These are phyloP conservation scores for Danionella dracula DNA, from an alignment of 2,797 vertebrate species.

Conservation along the genomic window DNA sequence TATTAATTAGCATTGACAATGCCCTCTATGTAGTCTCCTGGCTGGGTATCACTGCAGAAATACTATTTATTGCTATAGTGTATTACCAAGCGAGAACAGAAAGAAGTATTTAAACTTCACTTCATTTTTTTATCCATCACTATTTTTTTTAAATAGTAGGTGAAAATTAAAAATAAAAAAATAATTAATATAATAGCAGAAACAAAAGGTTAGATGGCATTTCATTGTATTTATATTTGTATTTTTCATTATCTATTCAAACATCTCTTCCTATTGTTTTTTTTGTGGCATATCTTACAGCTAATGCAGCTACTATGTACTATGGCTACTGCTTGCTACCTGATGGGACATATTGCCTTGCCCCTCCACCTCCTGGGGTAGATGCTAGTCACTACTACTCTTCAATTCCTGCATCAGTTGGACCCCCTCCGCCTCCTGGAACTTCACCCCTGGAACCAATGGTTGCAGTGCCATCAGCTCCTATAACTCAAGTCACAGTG, in stretches of 20 bases:
- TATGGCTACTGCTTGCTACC: constrained; percentile 98
- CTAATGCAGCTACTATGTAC: constrained; percentile 80
- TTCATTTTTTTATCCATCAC: no score
- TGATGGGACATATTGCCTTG: constrained; percentile 90
- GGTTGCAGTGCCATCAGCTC: constrained; percentile 20
- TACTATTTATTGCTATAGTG: constrained; percentile 3
- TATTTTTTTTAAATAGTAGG: no score
- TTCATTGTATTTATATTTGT: no score
- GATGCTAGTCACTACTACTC: constrained; percentile 84
- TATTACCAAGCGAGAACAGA: not conserved
- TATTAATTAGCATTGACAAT: constrained; percentile 24
- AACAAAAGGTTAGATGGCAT: no score
- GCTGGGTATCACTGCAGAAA: not conserved
- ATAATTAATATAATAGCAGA: no score
- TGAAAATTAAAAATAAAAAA: no score
- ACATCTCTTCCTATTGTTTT: no score
- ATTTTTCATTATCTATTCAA: no score
- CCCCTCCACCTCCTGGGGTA: constrained; percentile 86
- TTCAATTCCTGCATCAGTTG: constrained; percentile 66
- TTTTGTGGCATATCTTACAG: no score
- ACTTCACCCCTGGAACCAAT: constrained; percentile 68
- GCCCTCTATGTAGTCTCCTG: constrained; percentile 4
- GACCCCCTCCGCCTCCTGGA: constrained; percentile 68
- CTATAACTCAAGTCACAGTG: constrained; percentile 18
- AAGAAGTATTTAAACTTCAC: no score